phyloP scores from a whole-genome alignment of 2,113 vertebrate species.

The Halcyon malimbica region DNA sequence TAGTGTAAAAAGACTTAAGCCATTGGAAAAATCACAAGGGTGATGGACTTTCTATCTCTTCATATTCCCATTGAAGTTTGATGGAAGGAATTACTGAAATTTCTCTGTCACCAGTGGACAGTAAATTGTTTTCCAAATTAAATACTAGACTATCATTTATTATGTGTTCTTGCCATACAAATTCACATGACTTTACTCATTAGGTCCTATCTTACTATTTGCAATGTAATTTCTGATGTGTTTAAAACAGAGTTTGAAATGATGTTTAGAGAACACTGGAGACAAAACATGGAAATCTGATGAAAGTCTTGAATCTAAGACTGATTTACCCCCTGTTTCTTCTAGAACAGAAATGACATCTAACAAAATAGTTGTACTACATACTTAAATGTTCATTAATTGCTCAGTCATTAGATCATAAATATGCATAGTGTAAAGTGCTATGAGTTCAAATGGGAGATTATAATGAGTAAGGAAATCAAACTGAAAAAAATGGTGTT shows the following conservation, averaged over 20 bases:
- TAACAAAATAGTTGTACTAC: neutral
- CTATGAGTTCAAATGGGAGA: neutral
- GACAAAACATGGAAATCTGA: neutral
- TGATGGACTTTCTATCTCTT: neutral
- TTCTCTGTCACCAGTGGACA: neutral
- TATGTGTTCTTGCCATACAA: neutral
- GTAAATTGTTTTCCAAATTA: neutral
- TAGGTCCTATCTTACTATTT: neutral
- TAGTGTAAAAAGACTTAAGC: neutral
- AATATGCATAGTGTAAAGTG: fast-evolving
- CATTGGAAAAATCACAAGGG: neutral
- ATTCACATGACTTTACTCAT: neutral
- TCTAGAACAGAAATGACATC: neutral
- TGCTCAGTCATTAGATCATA: neutral
- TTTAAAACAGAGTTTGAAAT: neutral
- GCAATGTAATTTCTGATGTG: neutral
- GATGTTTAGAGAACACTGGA: neutral
- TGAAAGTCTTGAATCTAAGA: neutral
- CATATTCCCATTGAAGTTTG: neutral
- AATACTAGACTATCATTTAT: neutral
- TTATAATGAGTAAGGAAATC: fast-evolving
- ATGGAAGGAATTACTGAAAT: neutral
- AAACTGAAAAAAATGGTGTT: neutral
- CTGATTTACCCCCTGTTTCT: neutral
- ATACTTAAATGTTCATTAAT: neutral